Conservation (phyloP, 2,888 invertebrate species). For the Hanleya hanleyi region DNA sequence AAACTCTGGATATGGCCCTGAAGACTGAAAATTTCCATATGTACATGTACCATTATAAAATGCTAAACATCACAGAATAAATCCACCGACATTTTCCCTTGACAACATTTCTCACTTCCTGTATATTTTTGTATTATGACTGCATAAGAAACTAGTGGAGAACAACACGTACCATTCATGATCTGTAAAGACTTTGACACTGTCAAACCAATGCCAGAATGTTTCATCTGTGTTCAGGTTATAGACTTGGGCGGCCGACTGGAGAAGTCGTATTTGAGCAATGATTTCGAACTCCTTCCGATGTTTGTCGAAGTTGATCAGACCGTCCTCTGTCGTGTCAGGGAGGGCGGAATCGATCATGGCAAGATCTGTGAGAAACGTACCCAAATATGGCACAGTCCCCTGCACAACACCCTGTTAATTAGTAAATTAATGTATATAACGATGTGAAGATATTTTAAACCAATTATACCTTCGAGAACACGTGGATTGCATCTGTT, state of each 20-base stretch:
- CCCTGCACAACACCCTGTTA: slow-evolving; percentile 78
- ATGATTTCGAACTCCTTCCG: slow-evolving; percentile 99
- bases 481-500: too few species aligned
- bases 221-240: slow-evolving; percentile 87
- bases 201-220: slow-evolving; percentile 97
- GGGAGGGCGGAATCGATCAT: slow-evolving; percentile 94
- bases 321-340: slow-evolving; percentile 77
- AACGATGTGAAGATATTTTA: too few species aligned
- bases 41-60: too few species aligned
- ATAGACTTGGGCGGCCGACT: slow-evolving; percentile 96
- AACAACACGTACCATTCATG: slow-evolving; percentile 83
- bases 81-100: too few species aligned
- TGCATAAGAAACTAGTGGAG: neutral
- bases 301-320: slow-evolving; percentile 98
- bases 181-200: slow-evolving; percentile 91
- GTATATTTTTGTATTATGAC: too few species aligned
- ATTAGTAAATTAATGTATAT: too few species aligned
- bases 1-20: too few species aligned
- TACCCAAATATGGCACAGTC: slow-evolving; percentile 97
- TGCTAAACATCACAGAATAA: too few species aligned
- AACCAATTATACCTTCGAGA: too few species aligned
- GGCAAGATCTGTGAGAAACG: slow-evolving; percentile 97
- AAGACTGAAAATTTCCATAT: too few species aligned
- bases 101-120: too few species aligned
- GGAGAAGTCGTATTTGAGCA: slow-evolving; percentile 96